phyloP scores from a whole-genome alignment of 2,888 invertebrate species.

The Oithona nana region DNA sequence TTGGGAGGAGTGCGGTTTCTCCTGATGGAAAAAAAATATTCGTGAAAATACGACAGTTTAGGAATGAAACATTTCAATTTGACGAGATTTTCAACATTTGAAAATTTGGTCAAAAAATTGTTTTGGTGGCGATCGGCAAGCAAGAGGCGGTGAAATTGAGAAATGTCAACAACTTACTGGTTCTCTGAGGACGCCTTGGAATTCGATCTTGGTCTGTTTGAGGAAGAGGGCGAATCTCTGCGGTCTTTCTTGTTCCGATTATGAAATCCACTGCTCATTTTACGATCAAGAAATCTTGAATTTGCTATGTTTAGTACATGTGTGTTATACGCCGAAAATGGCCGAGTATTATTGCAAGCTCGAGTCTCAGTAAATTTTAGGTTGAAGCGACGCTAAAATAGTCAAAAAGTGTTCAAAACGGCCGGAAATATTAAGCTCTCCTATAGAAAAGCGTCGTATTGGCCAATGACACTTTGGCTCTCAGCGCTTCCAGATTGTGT shows the following conservation, averaged over 20 bases:
- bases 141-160: too few species aligned
- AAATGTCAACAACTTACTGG: background rate
- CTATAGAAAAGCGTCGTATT: too few species aligned
- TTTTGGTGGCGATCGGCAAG: too few species aligned
- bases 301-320: background rate
- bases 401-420: background rate
- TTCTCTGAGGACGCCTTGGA: background rate
- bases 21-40: background rate
- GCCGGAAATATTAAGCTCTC: too few species aligned
- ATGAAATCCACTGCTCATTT: background rate
- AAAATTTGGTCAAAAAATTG: too few species aligned
- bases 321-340: background rate
- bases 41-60: too few species aligned
- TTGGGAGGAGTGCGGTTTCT: too few species aligned
- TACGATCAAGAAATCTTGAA: background rate
- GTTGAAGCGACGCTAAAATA: background rate
- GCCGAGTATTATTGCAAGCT: background rate
- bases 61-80: too few species aligned
- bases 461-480: too few species aligned
- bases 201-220: background rate
- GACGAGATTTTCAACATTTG: too few species aligned
- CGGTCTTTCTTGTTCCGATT: background rate
- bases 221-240: background rate
- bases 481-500: too few species aligned
- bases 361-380: background rate